Evolutionary conservation across 2,888 invertebrate species (phyloP).

Genomic region (Nineta flava): DNA sequence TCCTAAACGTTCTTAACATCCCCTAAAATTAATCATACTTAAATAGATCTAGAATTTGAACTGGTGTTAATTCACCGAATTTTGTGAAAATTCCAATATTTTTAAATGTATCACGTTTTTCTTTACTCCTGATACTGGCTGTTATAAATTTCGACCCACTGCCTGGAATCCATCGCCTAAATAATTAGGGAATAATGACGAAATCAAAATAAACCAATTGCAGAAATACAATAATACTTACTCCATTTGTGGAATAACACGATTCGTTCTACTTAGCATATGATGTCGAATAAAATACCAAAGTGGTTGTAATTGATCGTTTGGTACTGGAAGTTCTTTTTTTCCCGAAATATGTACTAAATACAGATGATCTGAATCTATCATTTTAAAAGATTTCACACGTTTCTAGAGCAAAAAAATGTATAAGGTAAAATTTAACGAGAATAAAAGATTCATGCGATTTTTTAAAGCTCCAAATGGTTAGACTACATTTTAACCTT

Average conservation of each 20-base stretch:
- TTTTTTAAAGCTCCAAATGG: too few species aligned
- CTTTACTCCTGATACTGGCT: conserved; percentile 8
- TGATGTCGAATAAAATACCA: conserved; percentile 56
- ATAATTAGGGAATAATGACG: conserved; percentile 10
- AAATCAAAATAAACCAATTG: conserved; percentile 9
- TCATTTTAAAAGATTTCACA: conserved; percentile 11
- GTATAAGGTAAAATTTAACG: not conserved
- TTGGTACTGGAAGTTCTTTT: conserved; percentile 28
- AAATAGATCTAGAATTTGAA: conserved; percentile 47
- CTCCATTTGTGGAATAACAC: conserved; percentile 59
- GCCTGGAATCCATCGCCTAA: conserved; percentile 53
- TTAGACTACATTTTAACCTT: too few species aligned
- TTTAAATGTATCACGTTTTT: conserved; percentile 22
- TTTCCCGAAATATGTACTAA: conserved; percentile 50
- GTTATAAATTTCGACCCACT: conserved; percentile 48
- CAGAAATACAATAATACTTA: conserved; percentile 28
- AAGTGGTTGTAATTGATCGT: conserved; percentile 39
- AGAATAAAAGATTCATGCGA: not conserved
- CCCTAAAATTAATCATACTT: conserved; percentile 25
- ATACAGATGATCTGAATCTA: conserved; percentile 39
- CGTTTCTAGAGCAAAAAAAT: conserved; percentile 16
- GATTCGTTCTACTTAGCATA: conserved; percentile 37
- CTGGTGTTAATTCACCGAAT: conserved; percentile 49
- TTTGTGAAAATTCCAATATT: conserved; percentile 54
- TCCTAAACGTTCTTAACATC: not conserved